Base-by-base conservation (phyloP, 1,140 invertebrate genomes). In the Sycophila sp. region DNA sequence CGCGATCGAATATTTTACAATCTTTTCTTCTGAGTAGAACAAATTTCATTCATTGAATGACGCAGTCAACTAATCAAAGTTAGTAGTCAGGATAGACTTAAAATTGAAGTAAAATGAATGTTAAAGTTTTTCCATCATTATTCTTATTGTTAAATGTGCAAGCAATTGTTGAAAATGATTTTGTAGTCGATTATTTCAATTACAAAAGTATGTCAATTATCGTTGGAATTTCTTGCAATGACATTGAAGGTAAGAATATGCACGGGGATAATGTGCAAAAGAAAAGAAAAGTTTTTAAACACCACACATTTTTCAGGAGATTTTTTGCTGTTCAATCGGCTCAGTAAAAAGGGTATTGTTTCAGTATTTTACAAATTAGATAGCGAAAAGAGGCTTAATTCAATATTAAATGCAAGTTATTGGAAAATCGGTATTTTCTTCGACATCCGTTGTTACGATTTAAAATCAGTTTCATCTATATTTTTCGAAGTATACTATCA, bases 351-450 rank as follows among this genome's bases (percentile, higher is more conserved):
- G 4, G 28, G 30, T 0, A 34, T 36, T 4, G 11, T 30, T 3
- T n/a, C 22, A 2, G 53, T 65, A 1, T 42, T 76, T 32, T n/a
- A 32, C 19, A 56, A 56, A 34, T 36, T 56, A 22, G 22, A 4
- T 8, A 32, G 17, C 22, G 10, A 8, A n/a, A 19, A 13, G 8
- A 19, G 4, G 22, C 17, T 34, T 17, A 19, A 38, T 6, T 10
- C 17, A 8, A 70, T 74, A 19, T 38, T 78, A 15, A 32, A 30
- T 11, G 22, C 17, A n/a, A 22, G 17, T 17, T 60, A 42, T 60
- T 60, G 58, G 34, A 60, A 60, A 60, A 19, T 28, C 4, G 58
- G 58, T 4, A 17, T 60, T 26, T 60, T 42, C 8, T 22, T 60
- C 2, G 58, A 60, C 15, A 22, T 24, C 1, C 58, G 58, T 32